These are phyloP conservation scores for Struthio camelus DNA, from an alignment of 2,113 vertebrate species.

Conservation along the genomic window DNA sequence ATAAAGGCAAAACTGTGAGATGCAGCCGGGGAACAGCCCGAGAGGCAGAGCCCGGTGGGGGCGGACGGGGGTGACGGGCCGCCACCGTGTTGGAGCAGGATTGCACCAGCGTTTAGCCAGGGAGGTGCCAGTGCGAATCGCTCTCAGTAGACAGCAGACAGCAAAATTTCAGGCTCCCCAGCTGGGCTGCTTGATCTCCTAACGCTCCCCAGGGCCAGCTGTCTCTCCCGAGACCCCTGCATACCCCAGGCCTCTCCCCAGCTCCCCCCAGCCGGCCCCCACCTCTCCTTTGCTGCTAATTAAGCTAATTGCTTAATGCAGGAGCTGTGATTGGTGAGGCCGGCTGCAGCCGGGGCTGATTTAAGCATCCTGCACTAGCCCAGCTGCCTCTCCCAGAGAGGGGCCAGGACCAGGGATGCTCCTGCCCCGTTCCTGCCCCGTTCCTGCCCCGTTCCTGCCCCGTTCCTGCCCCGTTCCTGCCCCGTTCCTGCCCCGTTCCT, in stretches of 20 bases:
- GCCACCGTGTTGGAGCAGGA: neutral
- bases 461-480: neutral
- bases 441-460: neutral
- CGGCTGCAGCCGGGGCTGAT: neutral
- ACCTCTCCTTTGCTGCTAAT: neutral
- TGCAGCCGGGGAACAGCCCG: neutral
- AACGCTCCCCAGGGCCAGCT: rapidly evolving
- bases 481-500: neutral
- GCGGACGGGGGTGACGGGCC: neutral
- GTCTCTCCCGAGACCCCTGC: neutral
- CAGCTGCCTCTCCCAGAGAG: too few species aligned
- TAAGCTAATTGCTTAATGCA: neutral
- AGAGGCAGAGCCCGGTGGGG: neutral
- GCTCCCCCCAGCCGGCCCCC: neutral
- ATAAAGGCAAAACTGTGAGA: constrained; percentile 9
- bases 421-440: neutral
- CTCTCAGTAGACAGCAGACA: neutral
- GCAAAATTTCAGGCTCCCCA: neutral
- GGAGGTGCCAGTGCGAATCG: neutral
- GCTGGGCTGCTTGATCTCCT: neutral
- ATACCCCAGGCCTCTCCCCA: neutral
- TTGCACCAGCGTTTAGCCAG: too few species aligned
- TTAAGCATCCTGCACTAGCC: rapidly evolving
- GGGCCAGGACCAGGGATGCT: neutral
- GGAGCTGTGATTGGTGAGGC: neutral